A percentile compares a stretch with the other conserved stretches of the same genome.
phyloP scores from a whole-genome alignment of 2,888 invertebrate species.

The Homarus gammarus region DNA sequence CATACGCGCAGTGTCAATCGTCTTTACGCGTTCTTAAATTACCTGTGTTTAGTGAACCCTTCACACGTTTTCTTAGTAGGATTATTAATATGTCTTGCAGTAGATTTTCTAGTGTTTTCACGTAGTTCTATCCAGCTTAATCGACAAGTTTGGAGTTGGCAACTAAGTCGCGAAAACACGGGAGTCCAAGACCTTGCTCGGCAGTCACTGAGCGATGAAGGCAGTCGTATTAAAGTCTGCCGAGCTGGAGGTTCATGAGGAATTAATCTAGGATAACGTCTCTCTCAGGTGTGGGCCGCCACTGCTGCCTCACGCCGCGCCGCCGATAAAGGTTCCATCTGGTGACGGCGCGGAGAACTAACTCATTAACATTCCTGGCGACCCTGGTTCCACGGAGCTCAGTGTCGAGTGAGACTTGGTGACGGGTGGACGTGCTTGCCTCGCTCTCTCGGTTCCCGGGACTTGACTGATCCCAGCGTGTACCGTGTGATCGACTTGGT shows the following conservation, averaged over 20 bases:
- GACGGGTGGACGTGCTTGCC: slow-evolving; percentile 36
- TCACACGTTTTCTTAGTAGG: too few species aligned
- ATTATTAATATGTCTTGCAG: too few species aligned
- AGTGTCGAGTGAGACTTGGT: slow-evolving; percentile 64
- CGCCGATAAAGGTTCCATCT: slow-evolving; percentile 63
- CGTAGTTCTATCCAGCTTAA: too few species aligned
- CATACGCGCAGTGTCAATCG: too few species aligned
- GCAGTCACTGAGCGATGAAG: slow-evolving; percentile 17
- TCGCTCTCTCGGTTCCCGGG: slow-evolving; percentile 17
- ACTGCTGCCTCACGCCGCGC: slow-evolving; percentile 40
- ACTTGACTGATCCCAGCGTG: slow-evolving; percentile 6
- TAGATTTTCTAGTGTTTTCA: too few species aligned
- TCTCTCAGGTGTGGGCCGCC: slow-evolving; percentile 32
- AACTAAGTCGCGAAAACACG: too few species aligned
- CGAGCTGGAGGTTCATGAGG: slow-evolving; percentile 29
- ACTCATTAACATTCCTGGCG: slow-evolving; percentile 65
- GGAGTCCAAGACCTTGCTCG: background rate
- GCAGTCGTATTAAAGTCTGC: slow-evolving; percentile 14
- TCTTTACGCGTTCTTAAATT: too few species aligned
- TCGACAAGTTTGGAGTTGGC: too few species aligned
- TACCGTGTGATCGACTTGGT: background rate
- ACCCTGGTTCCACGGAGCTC: slow-evolving; percentile 35
- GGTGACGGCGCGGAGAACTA: slow-evolving; percentile 58
- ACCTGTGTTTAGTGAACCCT: too few species aligned
- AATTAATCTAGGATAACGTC: slow-evolving; percentile 54